Evolutionary conservation across 1,140 invertebrate genomes (phyloP), one percentile per base, ranked within the genome.

Genomic region (Diorhabda carinulata): DNA sequence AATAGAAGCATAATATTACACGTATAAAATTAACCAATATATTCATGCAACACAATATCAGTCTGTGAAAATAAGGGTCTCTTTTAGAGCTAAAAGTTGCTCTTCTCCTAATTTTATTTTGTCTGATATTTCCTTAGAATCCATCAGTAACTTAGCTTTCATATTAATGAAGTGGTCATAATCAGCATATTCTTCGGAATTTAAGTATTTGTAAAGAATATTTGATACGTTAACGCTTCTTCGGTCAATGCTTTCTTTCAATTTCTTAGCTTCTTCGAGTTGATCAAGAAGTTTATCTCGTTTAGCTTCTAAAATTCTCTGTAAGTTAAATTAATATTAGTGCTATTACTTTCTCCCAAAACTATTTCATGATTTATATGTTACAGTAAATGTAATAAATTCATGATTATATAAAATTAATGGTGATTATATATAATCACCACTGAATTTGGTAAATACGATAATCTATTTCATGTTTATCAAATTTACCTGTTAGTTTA

Each of bases 121-220:
- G 78, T 96, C 93, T 72, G 92, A 88, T 69, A 95, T 89, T 79
- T 95, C 92, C 73, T 92, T 86, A 66, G 89, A 86, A 78, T 95
- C 93, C 79, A 95, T 90, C 73, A 94, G 90, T 60, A 96, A 82
- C 83, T 93, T 94, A n/a, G 92, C 91, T 85, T 95, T 96, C 91
- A 94, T 95, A 76, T 92, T 92, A 74, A 95, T 91, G 80, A 94
- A 96, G 79, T 94, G 91, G 74, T 92, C 89, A 78, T 94, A 96
- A 75, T 95, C 92, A 41, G 89, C 88, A 78, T 89, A 92, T 76
- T 94, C 89, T 62, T 92, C 89, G 9, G 87, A 84, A 68, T 86
- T 87, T 66, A 96, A 84, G 81, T 92, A 91, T 78, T 92, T 90
- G 64, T 86, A 85, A 58, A 96, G 83, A 67, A 93, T 88, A 44